These are phyloP conservation scores for Caenorhabditis inopinata DNA, from an alignment of 1,140 invertebrate genomes.

Conservation along the genomic window DNA sequence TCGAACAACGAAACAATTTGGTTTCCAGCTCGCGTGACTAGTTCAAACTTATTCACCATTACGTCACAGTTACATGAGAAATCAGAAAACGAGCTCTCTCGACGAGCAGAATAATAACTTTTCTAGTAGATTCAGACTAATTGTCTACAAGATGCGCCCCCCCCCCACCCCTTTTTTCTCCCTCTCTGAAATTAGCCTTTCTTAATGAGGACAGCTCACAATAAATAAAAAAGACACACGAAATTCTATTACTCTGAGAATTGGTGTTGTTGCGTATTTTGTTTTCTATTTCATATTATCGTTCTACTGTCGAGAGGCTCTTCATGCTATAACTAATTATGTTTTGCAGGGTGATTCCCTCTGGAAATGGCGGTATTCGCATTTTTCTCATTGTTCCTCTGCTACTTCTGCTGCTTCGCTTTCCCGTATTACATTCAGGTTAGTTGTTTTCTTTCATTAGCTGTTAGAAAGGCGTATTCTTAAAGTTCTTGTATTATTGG, in stretches of 20 bases:
- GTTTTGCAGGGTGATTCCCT: background rate
- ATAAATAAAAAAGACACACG: too few relatives aligned
- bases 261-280: too few relatives aligned
- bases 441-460: background rate
- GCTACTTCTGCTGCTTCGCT: background rate
- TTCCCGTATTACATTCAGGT: background rate
- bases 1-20: background rate
- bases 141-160: background rate
- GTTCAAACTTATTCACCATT: background rate
- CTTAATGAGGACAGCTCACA: too few relatives aligned
- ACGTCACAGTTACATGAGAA: background rate
- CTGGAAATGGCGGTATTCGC: background rate
- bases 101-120: background rate
- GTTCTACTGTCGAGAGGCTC: too few relatives aligned
- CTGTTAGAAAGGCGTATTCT: too few relatives aligned
- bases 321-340: too few relatives aligned
- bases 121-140: background rate
- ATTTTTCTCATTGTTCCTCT: background rate
- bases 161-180: background rate
- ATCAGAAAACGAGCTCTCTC: background rate
- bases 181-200: conserved; percentile 11
- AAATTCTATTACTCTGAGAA: too few relatives aligned
- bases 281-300: too few relatives aligned
- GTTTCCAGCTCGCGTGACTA: background rate
- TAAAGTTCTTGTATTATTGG: too few relatives aligned